Base-by-base conservation (phyloP, 2,797 vertebrate genomes). In the Gymnothorax javanicus region DNA sequence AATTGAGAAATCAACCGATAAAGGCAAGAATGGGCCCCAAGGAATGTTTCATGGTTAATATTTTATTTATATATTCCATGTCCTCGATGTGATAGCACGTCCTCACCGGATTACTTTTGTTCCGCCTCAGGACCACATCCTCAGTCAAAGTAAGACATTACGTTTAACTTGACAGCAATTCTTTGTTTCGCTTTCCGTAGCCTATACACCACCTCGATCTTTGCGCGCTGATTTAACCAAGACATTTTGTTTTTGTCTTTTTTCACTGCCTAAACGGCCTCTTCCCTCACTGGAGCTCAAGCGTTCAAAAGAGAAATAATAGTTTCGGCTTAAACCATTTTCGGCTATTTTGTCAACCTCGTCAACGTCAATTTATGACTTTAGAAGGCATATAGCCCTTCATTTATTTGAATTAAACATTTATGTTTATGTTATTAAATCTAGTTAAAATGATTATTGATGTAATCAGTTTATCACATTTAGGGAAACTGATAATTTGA, bases 261-360 rank as follows among this genome's bases (percentile, higher is more conserved):
- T 97, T 97, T 97, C 94, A 94, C 90, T 94, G 94, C 96, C 96
- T 96, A 95, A 93, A 92, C 93, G 95, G 97, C 97, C 97, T 98
- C 97, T 95, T 96, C 93, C 92, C 95, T 92, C 92, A 95, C 95
- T 93, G 94, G 94, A 92, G 95, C 23, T 81, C 89, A 92, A 85
- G 94, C 91, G 91, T 91, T 91, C 92, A 94, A 93, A 96, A 95
- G 93, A 92, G 93, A 96, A 95, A 95, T 95, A 95, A 95, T 94
- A 91, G 92, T 94, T 94, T 92, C 91, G 89, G 82, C 77, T 64
- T 84, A 62, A 88, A 23, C 86, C 89, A 89, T 81, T 86, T 90
- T 83, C 84, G 50, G 17, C 85, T 56, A 92, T 87, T 92, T 95
- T 95, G 95, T 95, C 88, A 90, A 91, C 60, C 93, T 94, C 93